A percentile compares a stretch with the other conserved stretches of the same genome.
phyloP scores from a whole-genome alignment of 2,113 vertebrate genomes.

The Ageneiosus marmoratus region DNA sequence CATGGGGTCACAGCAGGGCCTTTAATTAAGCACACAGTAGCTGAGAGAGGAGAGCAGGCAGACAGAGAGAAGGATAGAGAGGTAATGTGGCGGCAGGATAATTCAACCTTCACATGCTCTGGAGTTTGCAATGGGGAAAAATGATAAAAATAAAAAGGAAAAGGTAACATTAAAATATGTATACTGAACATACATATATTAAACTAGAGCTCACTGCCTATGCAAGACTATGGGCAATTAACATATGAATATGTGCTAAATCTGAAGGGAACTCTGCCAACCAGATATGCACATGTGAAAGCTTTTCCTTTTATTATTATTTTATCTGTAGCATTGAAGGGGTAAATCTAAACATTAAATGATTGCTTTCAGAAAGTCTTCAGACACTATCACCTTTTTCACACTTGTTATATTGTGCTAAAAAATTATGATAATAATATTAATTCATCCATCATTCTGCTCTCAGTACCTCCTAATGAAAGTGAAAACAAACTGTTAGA shows the following conservation, averaged over 20 bases:
- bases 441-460: no score
- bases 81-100: constrained; percentile 38
- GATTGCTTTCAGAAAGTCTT: no score
- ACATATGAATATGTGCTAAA: constrained; percentile 39
- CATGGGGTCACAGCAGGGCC: constrained; percentile 43
- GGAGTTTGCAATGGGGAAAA: constrained; percentile 24
- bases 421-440: no score
- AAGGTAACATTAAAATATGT: neutral
- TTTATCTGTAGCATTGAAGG: no score
- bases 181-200: neutral
- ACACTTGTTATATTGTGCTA: no score
- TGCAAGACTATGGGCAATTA: constrained; percentile 50
- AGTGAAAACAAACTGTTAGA: no score
- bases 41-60: constrained; percentile 17
- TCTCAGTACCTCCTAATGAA: no score
- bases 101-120: constrained; percentile 46
- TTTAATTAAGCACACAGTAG: constrained; percentile 53
- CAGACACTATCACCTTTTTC: no score
- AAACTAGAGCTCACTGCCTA: constrained; percentile 6
- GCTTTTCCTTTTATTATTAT: no score
- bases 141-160: neutral
- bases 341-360: no score
- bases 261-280: no score
- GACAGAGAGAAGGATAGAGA: constrained; percentile 13
- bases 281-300: no score